Evolutionary conservation across 2,888 invertebrate species (phyloP).

Genomic region (Tenodera sinensis): DNA sequence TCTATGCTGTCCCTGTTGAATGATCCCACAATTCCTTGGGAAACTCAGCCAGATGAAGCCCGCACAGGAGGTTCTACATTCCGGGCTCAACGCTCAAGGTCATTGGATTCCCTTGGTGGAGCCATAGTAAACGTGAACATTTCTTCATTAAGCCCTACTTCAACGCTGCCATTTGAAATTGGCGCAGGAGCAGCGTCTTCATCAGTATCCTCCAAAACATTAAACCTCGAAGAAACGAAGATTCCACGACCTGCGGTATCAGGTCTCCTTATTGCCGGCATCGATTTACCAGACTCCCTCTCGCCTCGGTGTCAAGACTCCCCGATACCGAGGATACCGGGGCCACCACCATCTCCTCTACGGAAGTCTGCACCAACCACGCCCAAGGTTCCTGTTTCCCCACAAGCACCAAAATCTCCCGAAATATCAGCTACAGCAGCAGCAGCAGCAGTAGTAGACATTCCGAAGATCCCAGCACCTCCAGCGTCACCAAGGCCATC

Average conservation of each 20-base stretch:
- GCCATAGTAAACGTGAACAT: neutral
- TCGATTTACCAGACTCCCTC: neutral
- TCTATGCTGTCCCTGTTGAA: conserved; percentile 30
- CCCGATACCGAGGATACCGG: conserved; percentile 25
- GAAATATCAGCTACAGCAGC: neutral
- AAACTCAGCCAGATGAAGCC: conserved; percentile 1
- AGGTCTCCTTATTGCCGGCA: neutral
- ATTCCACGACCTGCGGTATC: conserved; percentile 20
- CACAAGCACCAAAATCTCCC: neutral
- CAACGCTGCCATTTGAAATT: neutral
- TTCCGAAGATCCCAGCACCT: conserved; percentile 26
- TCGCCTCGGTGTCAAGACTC: neutral
- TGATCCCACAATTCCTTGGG: conserved; percentile 18
- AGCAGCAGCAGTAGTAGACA: neutral
- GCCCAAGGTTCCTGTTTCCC: neutral
- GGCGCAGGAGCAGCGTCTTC: neutral
- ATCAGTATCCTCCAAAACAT: neutral
- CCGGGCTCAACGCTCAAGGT: conserved; percentile 30
- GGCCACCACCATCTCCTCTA: conserved; percentile 23
- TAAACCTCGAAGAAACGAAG: neutral
- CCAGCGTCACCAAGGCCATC: conserved; percentile 24
- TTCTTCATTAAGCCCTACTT: conserved; percentile 12
- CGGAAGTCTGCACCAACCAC: conserved; percentile 21
- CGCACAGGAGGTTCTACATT: neutral
- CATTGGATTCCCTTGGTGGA: conserved; percentile 31